Conservation (phyloP, 2,113 vertebrate species). For the Tinamus guttatus region DNA sequence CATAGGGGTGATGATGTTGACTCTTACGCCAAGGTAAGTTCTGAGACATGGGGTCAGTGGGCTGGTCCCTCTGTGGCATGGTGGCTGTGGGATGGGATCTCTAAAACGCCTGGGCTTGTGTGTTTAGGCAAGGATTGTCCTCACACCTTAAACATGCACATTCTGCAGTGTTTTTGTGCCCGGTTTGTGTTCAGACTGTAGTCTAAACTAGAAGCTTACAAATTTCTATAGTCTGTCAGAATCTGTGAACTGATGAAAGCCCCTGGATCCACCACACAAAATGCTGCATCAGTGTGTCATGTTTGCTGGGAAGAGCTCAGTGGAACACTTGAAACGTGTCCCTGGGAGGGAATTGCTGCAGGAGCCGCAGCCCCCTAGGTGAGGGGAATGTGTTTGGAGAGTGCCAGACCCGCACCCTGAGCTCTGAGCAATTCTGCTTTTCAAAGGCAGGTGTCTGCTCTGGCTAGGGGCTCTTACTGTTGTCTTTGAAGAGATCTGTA, state of each 20-base stretch:
- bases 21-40: slow-evolving; percentile 88
- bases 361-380: background rate
- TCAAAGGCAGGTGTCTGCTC: background rate
- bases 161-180: background rate
- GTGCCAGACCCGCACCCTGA: no score
- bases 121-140: background rate
- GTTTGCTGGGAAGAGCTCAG: background rate
- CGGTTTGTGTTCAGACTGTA: fast-evolving
- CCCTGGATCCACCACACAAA: background rate
- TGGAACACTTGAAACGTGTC: background rate
- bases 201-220: background rate
- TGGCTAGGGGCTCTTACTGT: background rate
- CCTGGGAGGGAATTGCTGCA: background rate
- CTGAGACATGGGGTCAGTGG: background rate
- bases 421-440: background rate
- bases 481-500: background rate
- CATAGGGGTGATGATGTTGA: slow-evolving; percentile 97
- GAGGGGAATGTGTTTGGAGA: background rate
- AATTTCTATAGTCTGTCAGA: background rate
- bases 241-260: background rate
- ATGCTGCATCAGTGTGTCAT: background rate
- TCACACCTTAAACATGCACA: background rate
- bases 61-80: fast-evolving
- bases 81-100: background rate
- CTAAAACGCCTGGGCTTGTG: fast-evolving